Percentiles rank a stretch among this genome's conserved stretches.
Conservation (phyloP, 23 tunicate species). For the Ciona savignyi region DNA sequence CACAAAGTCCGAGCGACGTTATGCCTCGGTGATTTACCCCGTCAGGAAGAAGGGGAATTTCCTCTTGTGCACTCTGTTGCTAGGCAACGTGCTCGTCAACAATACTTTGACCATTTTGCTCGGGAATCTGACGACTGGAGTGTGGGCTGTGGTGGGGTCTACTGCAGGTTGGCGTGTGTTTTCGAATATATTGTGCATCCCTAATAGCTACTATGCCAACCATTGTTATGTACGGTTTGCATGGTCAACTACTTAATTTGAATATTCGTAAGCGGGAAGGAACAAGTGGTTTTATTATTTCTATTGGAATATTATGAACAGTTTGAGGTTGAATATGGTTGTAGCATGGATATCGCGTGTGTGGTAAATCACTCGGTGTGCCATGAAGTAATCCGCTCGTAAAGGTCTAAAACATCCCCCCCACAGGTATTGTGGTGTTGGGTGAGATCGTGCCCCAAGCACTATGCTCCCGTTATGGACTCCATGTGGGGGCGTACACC, state of each 20-base stretch:
- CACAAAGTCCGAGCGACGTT: constrained; percentile 56
- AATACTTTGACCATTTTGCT: constrained; percentile 85
- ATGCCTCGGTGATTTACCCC: constrained; percentile 71
- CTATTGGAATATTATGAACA: too few species aligned
- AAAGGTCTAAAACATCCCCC: too few species aligned
- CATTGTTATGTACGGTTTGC: too few species aligned
- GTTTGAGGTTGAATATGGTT: too few species aligned
- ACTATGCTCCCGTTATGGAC: constrained; percentile 90
- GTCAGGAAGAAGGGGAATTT: constrained; percentile 88
- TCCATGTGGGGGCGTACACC: constrained; percentile 90
- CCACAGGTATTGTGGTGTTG: constrained; percentile 85
- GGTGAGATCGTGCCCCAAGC: constrained; percentile 99
- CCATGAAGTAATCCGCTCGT: too few species aligned
- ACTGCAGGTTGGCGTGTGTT: constrained; percentile 65
- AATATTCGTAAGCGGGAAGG: too few species aligned
- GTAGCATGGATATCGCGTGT: too few species aligned
- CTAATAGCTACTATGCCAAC: too few species aligned
- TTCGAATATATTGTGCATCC: too few species aligned
- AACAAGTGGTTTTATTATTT: too few species aligned
- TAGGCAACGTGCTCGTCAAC: constrained; percentile 97
- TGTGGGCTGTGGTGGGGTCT: constrained; percentile 87
- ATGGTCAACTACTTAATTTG: too few species aligned
- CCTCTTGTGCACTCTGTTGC: constrained; percentile 78
- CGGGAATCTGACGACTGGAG: constrained; percentile 65
- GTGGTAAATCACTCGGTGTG: too few species aligned